Evolutionary conservation across 2,797 vertebrate genomes (phyloP).

Genomic region (Chelidonichthys spinosus): DNA sequence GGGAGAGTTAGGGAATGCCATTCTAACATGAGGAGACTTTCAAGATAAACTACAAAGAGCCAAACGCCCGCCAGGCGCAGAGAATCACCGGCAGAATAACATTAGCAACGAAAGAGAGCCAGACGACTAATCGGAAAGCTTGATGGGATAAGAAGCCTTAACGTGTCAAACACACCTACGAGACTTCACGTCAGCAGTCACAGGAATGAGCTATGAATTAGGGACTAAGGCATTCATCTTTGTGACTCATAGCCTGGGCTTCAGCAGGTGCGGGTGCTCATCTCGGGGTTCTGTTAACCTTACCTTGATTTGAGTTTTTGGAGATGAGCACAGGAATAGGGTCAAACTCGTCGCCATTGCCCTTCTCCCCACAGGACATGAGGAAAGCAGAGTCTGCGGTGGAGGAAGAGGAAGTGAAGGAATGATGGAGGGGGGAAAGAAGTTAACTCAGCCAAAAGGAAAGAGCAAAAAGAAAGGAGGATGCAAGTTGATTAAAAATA

Average conservation of each 20-base stretch:
- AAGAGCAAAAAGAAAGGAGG: slow-evolving; percentile 54
- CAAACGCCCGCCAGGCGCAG: slow-evolving; percentile 52
- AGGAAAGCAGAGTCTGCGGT: slow-evolving; percentile 94
- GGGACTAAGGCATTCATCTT: slow-evolving; percentile 42
- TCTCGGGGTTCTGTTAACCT: slow-evolving; percentile 77
- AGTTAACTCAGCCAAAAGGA: slow-evolving; percentile 87
- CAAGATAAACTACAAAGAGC: slow-evolving; percentile 53
- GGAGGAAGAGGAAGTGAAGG: slow-evolving; percentile 72
- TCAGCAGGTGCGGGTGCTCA: slow-evolving; percentile 61
- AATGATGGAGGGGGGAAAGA: slow-evolving; percentile 59
- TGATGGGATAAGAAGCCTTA: slow-evolving; percentile 61
- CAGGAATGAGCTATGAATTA: slow-evolving; percentile 34
- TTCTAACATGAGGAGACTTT: slow-evolving; percentile 54
- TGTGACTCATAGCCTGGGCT: slow-evolving; percentile 44
- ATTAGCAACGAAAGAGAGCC: slow-evolving; percentile 44
- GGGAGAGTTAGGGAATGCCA: slow-evolving; percentile 58
- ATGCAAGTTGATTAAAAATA: slow-evolving; percentile 60
- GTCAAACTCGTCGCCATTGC: slow-evolving; percentile 97
- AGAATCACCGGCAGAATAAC: slow-evolving; percentile 38
- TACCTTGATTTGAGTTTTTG: slow-evolving; percentile 99
- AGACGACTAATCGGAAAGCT: slow-evolving; percentile 62
- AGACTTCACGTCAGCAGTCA: slow-evolving; percentile 55
- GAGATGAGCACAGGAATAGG: slow-evolving; percentile 98
- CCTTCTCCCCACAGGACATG: slow-evolving; percentile 93
- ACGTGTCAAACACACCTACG: slow-evolving; percentile 59